Base-by-base conservation (phyloP, 2,888 invertebrate genomes). In the Hydrotaea cyrtoneurina region DNA sequence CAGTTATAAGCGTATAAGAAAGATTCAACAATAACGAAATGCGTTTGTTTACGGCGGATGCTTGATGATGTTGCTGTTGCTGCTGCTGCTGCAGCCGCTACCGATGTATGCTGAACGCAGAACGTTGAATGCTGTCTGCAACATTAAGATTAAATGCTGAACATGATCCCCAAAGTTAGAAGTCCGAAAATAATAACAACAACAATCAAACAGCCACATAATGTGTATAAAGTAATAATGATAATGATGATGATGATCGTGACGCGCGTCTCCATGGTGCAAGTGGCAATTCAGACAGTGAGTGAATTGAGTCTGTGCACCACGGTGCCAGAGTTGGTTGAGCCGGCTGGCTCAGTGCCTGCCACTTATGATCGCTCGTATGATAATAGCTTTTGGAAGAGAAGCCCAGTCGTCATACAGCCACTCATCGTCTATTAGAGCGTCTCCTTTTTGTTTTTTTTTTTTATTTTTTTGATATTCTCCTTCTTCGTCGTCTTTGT, bases 201-300 rank as follows among this genome's bases (percentile, higher is more conserved):
- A 83, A 66, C 66, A 55, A 53, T 7, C 23, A 75, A 76, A 26
- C 59, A 36, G 57, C 59, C 71, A 78, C 43, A 83, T 69, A 69
- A 69, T 69, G 69, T 69, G 69, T 69, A 69, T 69, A 69, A 69
- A 69, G 46, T 69, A 69, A 78, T 80, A 79, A 69, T 73, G 82
- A 82, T 85, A 79, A 82, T 82, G 77, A 76, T 82, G 85, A 79
- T 82, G 85, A 79, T 82, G 85, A 77, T 79, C 79, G 82, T 85
- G 82, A 85, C 77, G 82, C 66, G 73, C 69, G 74, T 72, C 15
- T 19, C 39, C 57, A 21, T 59, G 21, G 15, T 57, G 57, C 55
- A 36, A 62, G 23, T 69, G 46, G 23, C 39, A 43, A 23, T 23
- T 26, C 15, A 50, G 50, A 2, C 50, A 50, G 50, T 43, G 31